Conservation (phyloP, 2,888 invertebrate species). For the Timema cristinae region DNA sequence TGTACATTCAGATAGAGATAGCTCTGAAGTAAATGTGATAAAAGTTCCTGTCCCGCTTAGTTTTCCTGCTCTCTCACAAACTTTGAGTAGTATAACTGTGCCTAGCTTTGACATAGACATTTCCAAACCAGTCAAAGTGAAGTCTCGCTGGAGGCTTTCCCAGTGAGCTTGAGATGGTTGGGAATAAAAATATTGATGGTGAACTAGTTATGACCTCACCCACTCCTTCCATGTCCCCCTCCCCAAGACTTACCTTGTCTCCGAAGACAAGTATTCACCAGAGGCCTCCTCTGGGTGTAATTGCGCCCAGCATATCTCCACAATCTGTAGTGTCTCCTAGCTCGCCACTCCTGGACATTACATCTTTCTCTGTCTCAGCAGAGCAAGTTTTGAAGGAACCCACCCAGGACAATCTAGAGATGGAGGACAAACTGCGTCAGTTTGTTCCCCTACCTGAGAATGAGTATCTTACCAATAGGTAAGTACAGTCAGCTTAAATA, state of each 20-base stretch:
- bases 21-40: slow-evolving; percentile 30
- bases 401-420: slow-evolving; percentile 44
- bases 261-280: no score
- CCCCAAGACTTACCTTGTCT: slow-evolving; percentile 1
- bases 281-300: background rate
- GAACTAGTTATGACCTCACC: slow-evolving; percentile 28
- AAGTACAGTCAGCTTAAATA: slow-evolving; percentile 29
- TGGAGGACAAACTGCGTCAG: slow-evolving; percentile 61
- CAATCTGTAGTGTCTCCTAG: slow-evolving; percentile 39
- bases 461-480: slow-evolving; percentile 77
- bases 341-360: slow-evolving; percentile 29
- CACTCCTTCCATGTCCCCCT: slow-evolving; percentile 29
- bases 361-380: slow-evolving; percentile 35
- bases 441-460: slow-evolving; percentile 82
- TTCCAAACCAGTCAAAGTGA: slow-evolving; percentile 70
- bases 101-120: slow-evolving; percentile 42
- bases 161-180: slow-evolving; percentile 66
- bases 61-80: slow-evolving; percentile 35
- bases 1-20: slow-evolving; percentile 42
- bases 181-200: slow-evolving; percentile 32
- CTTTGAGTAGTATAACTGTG: slow-evolving; percentile 32
- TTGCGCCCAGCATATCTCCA: slow-evolving; percentile 26
- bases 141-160: slow-evolving; percentile 74
- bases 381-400: no score
- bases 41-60: slow-evolving; percentile 35